Evolutionary conservation across 2,113 vertebrate genomes (phyloP).

Genomic region (Pachypanchax playfairii): DNA sequence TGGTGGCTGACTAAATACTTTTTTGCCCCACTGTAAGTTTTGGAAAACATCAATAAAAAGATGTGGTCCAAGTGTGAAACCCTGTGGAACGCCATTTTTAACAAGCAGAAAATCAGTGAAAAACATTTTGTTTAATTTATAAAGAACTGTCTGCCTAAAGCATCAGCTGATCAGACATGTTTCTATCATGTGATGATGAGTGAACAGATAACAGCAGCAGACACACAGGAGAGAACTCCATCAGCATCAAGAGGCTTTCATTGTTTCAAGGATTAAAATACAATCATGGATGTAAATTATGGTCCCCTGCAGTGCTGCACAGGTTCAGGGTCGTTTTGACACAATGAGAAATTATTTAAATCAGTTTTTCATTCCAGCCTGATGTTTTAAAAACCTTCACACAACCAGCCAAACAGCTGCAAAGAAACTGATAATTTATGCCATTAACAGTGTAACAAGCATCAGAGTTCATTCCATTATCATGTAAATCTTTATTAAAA

Average conservation of each 20-base stretch:
- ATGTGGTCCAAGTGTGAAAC: not conserved
- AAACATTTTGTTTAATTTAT: too few relatives aligned
- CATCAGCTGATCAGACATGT: too few relatives aligned
- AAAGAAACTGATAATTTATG: not conserved
- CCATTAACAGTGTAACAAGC: accelerated
- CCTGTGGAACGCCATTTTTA: not conserved
- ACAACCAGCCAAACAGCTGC: not conserved
- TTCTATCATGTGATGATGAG: too few relatives aligned
- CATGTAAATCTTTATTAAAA: not conserved
- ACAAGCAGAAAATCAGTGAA: too few relatives aligned
- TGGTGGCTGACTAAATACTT: too few relatives aligned
- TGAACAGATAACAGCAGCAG: too few relatives aligned
- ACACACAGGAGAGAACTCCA: not conserved
- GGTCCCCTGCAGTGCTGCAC: not conserved
- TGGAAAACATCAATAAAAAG: too few relatives aligned
- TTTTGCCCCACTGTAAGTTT: too few relatives aligned
- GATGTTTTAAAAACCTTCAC: not conserved
- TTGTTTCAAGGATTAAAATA: not conserved
- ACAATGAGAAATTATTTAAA: not conserved
- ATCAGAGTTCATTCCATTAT: not conserved
- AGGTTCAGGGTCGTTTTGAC: not conserved
- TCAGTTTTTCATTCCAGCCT: not conserved
- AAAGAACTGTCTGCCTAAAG: too few relatives aligned
- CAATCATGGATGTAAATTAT: not conserved
- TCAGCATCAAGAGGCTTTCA: too few relatives aligned